phyloP scores from a whole-genome alignment of 2,113 vertebrate genomes.

The Atrichornis clamosus region DNA sequence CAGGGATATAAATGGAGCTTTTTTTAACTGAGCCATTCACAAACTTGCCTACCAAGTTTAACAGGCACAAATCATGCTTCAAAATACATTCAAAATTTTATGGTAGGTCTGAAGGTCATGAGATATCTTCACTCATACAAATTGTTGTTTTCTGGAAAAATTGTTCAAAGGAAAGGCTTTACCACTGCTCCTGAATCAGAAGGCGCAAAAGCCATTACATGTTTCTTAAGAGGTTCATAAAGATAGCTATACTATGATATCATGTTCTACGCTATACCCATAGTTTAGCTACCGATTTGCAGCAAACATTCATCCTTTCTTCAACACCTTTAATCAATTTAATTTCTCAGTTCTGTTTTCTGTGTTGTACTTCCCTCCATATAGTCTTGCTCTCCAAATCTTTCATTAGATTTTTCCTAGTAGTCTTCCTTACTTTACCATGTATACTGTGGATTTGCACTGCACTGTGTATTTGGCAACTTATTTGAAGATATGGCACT shows the following conservation, averaged over 20 bases:
- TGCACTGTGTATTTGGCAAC: neutral
- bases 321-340: neutral
- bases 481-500: neutral
- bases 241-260: neutral
- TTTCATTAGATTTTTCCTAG: neutral
- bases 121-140: neutral
- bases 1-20: neutral
- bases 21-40: neutral
- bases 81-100: neutral
- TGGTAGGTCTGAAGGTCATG: neutral
- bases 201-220: neutral
- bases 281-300: neutral
- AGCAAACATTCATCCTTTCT: neutral
- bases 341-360: neutral
- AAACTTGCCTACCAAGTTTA: neutral
- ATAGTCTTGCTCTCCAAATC: neutral
- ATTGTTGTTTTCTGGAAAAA: neutral
- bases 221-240: neutral
- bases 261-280: neutral
- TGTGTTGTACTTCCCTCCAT: neutral
- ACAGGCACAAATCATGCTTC: neutral
- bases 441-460: neutral
- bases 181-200: neutral
- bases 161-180: neutral
- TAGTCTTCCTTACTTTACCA: neutral